Evolutionary conservation across 1,140 invertebrate species (phyloP).

Genomic region (Helicoverpa zea): DNA sequence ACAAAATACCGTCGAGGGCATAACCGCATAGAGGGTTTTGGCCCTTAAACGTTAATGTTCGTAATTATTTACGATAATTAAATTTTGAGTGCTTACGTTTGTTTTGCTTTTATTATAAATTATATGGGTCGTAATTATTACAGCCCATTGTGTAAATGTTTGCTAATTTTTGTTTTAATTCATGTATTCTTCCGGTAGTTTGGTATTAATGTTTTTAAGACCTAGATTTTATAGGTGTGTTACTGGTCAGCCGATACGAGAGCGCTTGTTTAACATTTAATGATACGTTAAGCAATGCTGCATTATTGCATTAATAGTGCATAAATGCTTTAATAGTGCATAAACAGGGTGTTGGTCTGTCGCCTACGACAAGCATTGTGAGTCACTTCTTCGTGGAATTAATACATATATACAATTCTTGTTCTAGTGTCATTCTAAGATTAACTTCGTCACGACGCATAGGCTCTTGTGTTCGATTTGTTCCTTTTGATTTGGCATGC

Average conservation of each 20-base stretch:
- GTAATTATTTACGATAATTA: constrained; percentile 65
- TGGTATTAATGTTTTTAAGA: not conserved
- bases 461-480: not conserved
- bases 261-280: constrained; percentile 30
- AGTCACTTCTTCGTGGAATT: constrained; percentile 24
- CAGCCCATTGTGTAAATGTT: not conserved
- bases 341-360: constrained; percentile 34
- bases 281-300: constrained; percentile 19
- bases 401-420: constrained; percentile 15
- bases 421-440: constrained; percentile 24
- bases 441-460: constrained; percentile 24
- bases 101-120: constrained; percentile 46
- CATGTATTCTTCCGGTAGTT: not conserved
- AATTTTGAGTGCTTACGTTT: constrained; percentile 53
- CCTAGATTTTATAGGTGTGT: constrained; percentile 14
- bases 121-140: constrained; percentile 25
- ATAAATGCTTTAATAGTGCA: constrained; percentile 26
- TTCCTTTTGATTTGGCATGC: not conserved
- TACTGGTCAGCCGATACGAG: constrained; percentile 1
- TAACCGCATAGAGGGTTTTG: constrained; percentile 60
- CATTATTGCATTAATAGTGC: constrained; percentile 21
- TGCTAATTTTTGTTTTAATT: not conserved
- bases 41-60: constrained; percentile 66
- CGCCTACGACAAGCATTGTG: constrained; percentile 23
- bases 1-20: constrained; percentile 60